phyloP scores from a whole-genome alignment of 2,113 vertebrate genomes.

The Pithys albifrons region DNA sequence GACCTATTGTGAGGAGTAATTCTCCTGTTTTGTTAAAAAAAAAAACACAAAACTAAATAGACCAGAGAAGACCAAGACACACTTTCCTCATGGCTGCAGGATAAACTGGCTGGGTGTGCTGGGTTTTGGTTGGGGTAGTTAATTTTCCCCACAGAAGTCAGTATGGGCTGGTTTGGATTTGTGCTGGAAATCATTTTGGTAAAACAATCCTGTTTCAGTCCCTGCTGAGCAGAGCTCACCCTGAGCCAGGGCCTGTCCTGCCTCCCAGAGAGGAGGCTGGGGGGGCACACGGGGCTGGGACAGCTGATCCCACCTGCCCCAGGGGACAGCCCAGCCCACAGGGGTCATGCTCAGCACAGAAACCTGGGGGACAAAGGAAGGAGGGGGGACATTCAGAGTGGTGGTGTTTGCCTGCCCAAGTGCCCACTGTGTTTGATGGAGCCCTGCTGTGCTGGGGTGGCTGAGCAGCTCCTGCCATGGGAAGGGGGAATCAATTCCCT shows the following conservation, averaged over 20 bases:
- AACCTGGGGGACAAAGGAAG: neutral
- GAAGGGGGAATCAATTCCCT: neutral
- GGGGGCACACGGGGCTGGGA: neutral
- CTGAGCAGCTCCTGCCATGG: neutral
- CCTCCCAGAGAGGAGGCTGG: neutral
- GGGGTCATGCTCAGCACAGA: neutral
- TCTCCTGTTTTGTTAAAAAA: neutral
- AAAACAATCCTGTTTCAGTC: neutral
- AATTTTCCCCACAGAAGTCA: neutral
- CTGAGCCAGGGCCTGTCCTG: neutral
- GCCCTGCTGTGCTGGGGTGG: neutral
- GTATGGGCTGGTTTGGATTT: neutral
- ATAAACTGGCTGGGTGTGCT: neutral
- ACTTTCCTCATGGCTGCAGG: neutral
- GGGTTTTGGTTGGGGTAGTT: too few relatives aligned
- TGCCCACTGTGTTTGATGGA: neutral
- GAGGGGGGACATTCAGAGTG: neutral
- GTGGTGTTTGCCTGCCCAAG: neutral
- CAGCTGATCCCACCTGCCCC: neutral
- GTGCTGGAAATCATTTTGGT: neutral
- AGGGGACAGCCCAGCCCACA: neutral
- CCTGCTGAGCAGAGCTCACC: neutral
- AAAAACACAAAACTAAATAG: neutral
- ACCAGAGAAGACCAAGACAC: neutral
- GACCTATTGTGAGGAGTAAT: neutral